Conservation (phyloP, 2,113 vertebrate species). For the Notiomystis cincta region DNA sequence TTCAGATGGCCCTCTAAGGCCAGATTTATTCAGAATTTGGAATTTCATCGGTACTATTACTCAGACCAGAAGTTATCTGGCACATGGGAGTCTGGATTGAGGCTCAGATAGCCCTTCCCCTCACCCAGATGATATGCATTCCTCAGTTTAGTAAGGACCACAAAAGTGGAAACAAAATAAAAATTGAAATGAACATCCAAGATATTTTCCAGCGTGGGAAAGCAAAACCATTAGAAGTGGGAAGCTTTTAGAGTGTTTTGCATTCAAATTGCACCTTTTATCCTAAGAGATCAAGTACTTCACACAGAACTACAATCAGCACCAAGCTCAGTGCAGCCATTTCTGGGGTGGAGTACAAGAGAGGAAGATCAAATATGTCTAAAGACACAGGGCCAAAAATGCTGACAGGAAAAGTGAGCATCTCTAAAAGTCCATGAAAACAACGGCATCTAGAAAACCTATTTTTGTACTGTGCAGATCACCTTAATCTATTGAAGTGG, state of each 20-base stretch:
- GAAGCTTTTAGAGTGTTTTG: constrained; percentile 7
- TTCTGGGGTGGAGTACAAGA: constrained; percentile 1
- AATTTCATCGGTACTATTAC: neutral
- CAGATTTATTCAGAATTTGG: neutral
- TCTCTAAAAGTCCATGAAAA: neutral
- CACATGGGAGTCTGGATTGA: neutral
- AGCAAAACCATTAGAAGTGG: constrained; percentile 10
- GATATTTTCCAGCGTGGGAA: constrained; percentile 22
- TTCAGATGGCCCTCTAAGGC: neutral
- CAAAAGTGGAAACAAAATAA: constrained; percentile 31
- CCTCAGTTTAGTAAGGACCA: neutral
- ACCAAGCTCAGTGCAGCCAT: neutral
- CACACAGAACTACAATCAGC: neutral
- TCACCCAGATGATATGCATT: neutral
- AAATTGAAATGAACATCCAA: constrained; percentile 33
- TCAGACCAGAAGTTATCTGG: neutral
- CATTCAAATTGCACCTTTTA: constrained; percentile 49
- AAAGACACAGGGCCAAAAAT: neutral
- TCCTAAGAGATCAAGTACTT: constrained; percentile 36
- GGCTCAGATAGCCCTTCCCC: neutral
- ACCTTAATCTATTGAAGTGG: neutral
- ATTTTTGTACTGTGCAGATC: neutral
- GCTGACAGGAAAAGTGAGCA: neutral
- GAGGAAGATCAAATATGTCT: neutral
- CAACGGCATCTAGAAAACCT: neutral